Base-by-base conservation (phyloP, 2,113 vertebrate species). In the Serilophus lunatus region DNA sequence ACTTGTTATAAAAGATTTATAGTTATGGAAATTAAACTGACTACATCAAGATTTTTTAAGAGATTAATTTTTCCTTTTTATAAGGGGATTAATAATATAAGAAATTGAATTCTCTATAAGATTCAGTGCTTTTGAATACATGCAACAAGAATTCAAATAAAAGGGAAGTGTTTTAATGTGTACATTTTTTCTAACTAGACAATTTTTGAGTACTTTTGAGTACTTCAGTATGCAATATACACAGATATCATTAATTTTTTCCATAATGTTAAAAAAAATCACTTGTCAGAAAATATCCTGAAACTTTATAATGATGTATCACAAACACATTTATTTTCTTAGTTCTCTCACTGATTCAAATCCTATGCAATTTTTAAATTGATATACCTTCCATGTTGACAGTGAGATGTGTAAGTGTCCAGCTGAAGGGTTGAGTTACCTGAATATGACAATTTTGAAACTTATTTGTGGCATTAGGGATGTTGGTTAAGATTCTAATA, bases 21-120 rank as follows among this genome's bases (percentile, higher is more conserved):
- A 92, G 90, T 92, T 91, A 92, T 94, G 78, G 74, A 96, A 95
- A 97, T 95, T 86, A 96, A 96, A 89, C 59, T 69, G 70, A 78
- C 63, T 95, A 25, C 68, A 93, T 94, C 71, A 81, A 96, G 94
- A 89, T 89, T 91, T 94, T 87, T 95, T 4, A 95, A 95, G 64
- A 96, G 74, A 93, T 80, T 93, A 19, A 80, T 57, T 91, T 95
- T 95, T 69, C 29, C 29, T 75, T 94, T 95, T 90, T 83, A 74
- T 63, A 88, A 94, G 24, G 35, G 38, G 42, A 91, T 92, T 89
- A 92, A 88, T 96, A 96, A 94, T 90, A 86, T 51, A 89, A 92
- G 70, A 88, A 91, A 94, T 59, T 77, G 40, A 93, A 93, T 95
- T 96, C 45, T 63, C 31, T 90, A 31, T 86, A 68, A 94, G 90